Percentiles rank a stretch among this genome's conserved stretches.
Evolutionary conservation across 37 sponge, comb jelly and placozoan genomes (phyloP).

Genomic region (Dysidea cf. avara): DNA sequence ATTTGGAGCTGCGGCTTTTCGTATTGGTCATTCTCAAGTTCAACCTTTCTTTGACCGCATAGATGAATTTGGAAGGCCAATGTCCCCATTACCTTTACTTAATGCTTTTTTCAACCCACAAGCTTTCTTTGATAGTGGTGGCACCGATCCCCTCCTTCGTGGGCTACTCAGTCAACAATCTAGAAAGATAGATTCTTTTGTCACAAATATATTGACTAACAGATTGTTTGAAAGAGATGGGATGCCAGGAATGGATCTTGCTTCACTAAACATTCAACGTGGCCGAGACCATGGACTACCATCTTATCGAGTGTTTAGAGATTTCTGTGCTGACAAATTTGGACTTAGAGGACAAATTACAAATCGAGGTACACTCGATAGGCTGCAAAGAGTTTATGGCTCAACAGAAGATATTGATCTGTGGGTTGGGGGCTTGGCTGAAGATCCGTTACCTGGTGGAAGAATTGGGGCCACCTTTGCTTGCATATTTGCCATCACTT

Average conservation of each 20-base stretch:
- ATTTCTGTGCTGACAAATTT: conserved; percentile 56
- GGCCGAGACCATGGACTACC: conserved; percentile 91
- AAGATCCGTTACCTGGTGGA: conserved; percentile 57
- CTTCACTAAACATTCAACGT: conserved; percentile 86
- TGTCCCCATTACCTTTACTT: conserved; percentile 30
- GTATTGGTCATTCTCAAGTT: conserved; percentile 82
- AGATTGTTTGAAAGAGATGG: conserved; percentile 45
- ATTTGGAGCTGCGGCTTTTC: conserved; percentile 69
- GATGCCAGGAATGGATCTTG: conserved; percentile 67
- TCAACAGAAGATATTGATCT: conserved; percentile 56
- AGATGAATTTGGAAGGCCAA: conserved; percentile 18
- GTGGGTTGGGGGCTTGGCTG: conserved; percentile 78
- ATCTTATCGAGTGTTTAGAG: conserved; percentile 54
- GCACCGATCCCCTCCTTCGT: conserved; percentile 76
- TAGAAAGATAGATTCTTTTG: conserved; percentile 62
- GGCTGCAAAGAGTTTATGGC: conserved; percentile 55
- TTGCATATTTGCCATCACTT: conserved; percentile 86
- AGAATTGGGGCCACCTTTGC: conserved; percentile 88
- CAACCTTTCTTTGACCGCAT: conserved; percentile 67
- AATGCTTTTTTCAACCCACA: conserved; percentile 51
- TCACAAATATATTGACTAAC: conserved; percentile 58
- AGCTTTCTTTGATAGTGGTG: conserved; percentile 23
- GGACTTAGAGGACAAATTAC: conserved; percentile 12
- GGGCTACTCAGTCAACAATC: conserved; percentile 48
- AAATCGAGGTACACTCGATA: conserved; percentile 16